Evolutionary conservation across 2,113 vertebrate species (phyloP), one percentile per base, ranked within the genome.

Genomic region (Sceloporus undulatus): DNA sequence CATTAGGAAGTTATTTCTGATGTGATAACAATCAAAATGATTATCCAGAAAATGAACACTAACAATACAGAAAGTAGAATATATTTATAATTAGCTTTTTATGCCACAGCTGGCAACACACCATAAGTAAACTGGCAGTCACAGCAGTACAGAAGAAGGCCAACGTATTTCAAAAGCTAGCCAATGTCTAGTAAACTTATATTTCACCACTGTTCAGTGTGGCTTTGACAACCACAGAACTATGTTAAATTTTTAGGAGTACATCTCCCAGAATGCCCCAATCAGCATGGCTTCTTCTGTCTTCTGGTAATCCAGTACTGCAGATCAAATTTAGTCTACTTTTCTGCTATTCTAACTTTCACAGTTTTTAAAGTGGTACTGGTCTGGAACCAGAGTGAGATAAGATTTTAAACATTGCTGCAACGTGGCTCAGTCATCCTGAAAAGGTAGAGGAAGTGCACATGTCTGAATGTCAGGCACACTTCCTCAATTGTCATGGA

Each of bases 71-170:
- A 89, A 34, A n/a, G 56, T 62, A 6, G 40, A 80, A 21, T 77
- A 59, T 88, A 68, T 52, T 83, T 71, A 54, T 70, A 86, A 56
- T 66, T 88, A 66, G 80, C 81, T 40, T 81, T 74, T 74, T 62
- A 76, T 76, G 56, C 73, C 40, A 76, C 25, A 68, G 9, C n/a
- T 56, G 70, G 70, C 70, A 81, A 23, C 25, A 9, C n/a, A 66
- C 23, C 13, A 21, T 56, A 25, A 66, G 48, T 19, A 82, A 76
- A 85, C 75, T 68, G 52, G 54, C 42, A 38, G 71, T 21, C 19
- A 66, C 4, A 68, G 19, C 1, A 68, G 18, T 68, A 25, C 66
- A 68, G 19, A 68, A 27, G 73, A 77, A 38, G 25, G 52, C 65
- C 29, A 89, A 34, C 23, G 13, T 14, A 48, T 59, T 66, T 25